These are phyloP conservation scores for Rhabdomys dilectus DNA, from an alignment of 2,113 vertebrate species.

Conservation along the genomic window DNA sequence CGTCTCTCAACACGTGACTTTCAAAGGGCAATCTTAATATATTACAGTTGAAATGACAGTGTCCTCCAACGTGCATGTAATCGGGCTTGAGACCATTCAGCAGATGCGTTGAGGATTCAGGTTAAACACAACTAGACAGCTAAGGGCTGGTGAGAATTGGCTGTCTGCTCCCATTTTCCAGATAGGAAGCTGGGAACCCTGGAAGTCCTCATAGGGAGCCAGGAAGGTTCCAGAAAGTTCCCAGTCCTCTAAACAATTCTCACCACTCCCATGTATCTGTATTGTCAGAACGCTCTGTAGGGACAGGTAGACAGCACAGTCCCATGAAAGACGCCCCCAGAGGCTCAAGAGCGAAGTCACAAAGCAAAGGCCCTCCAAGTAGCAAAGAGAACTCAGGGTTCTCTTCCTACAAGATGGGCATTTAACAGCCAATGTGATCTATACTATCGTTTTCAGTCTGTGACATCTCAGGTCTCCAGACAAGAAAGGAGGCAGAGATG, in stretches of 20 bases:
- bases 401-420: rapidly evolving
- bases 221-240: neutral
- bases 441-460: neutral
- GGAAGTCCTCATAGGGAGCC: neutral
- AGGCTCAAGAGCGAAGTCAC: neutral
- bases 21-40: slow-evolving; percentile 49
- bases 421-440: neutral
- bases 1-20: slow-evolving; percentile 64
- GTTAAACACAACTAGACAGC: neutral
- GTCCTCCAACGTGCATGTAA: neutral
- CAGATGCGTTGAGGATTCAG: neutral
- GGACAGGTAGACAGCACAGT: neutral
- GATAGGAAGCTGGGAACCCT: neutral
- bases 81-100: neutral
- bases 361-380: neutral
- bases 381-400: too few relatives aligned
- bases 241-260: neutral
- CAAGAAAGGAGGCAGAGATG: neutral
- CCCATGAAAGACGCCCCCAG: neutral
- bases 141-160: neutral
- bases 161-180: slow-evolving; percentile 39
- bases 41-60: slow-evolving; percentile 1
- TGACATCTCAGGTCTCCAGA: neutral
- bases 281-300: neutral
- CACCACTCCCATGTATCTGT: neutral